These are phyloP conservation scores for Cyanocitta stelleri DNA, from an alignment of 2,113 vertebrate species.

Conservation along the genomic window DNA sequence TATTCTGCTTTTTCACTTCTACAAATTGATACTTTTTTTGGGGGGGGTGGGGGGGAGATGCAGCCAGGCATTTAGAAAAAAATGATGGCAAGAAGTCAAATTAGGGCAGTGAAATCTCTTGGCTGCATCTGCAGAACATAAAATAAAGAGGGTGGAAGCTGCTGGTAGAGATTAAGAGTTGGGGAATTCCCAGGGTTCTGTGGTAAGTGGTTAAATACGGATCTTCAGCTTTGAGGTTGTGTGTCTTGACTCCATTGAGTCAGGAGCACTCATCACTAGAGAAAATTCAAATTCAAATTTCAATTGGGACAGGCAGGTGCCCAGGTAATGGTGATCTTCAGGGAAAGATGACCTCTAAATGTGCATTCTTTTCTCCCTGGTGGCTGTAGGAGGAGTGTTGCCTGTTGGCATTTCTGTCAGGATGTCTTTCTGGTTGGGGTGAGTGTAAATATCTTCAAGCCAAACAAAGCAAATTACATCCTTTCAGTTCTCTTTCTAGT, in stretches of 20 bases:
- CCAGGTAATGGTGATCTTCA: background rate
- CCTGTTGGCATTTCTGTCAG: conserved; percentile 70
- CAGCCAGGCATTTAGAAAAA: background rate
- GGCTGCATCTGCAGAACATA: background rate
- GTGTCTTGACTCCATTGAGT: background rate
- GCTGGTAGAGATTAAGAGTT: background rate
- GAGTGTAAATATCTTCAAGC: conserved; percentile 47
- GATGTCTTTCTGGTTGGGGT: conserved; percentile 72
- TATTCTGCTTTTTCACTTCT: background rate
- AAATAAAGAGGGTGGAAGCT: background rate
- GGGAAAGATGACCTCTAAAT: conserved; percentile 38
- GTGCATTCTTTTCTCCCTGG: conserved; percentile 62
- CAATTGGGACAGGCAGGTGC: background rate
- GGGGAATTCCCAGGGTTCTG: background rate
- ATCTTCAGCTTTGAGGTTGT: background rate
- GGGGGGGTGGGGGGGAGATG: background rate
- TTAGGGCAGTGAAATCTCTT: background rate
- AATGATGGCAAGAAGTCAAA: background rate
- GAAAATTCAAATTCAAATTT: conserved; percentile 23
- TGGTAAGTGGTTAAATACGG: conserved; percentile 10
- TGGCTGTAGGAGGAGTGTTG: conserved; percentile 66
- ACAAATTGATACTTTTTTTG: background rate
- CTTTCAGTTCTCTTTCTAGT: conserved; percentile 17
- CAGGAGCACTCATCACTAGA: conserved; percentile 37
- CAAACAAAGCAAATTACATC: conserved; percentile 7